Conservation (phyloP, 2,888 invertebrate species). For the Eupithecia vulgata region DNA sequence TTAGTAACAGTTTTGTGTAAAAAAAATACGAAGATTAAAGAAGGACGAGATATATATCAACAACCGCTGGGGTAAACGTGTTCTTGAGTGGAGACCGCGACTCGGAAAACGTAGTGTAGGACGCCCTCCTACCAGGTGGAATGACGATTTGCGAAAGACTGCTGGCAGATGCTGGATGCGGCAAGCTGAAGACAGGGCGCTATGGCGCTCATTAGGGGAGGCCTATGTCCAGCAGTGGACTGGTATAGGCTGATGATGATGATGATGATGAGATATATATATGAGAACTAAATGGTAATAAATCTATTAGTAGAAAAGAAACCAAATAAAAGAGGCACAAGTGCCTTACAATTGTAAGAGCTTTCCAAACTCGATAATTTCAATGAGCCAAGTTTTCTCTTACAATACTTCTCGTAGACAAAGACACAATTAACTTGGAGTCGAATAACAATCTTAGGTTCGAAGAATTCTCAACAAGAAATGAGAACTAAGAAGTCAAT, state of each 20-base stretch:
- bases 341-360: constrained; percentile 5
- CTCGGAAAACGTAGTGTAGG: too few species aligned
- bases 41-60: background rate
- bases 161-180: too few species aligned
- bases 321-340: constrained; percentile 2
- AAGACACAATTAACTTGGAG: constrained; percentile 20
- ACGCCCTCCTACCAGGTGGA: too few species aligned
- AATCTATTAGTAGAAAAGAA: background rate
- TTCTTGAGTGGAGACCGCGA: too few species aligned
- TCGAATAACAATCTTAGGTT: constrained; percentile 22
- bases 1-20: background rate
- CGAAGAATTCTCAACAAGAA: constrained; percentile 19
- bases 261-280: too few species aligned
- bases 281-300: background rate
- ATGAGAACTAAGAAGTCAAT: constrained; percentile 20
- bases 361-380: constrained; percentile 24
- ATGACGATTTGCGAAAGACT: too few species aligned
- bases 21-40: background rate
- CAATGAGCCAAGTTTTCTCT: constrained; percentile 21
- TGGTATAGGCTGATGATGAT: too few species aligned
- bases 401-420: constrained; percentile 20
- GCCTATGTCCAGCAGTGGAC: too few species aligned
- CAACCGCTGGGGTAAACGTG: too few species aligned
- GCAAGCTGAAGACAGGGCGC: too few species aligned
- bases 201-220: too few species aligned